Evolutionary conservation across 2,113 vertebrate species (phyloP), one percentile per base, ranked within the genome.

Genomic region (Orthonyx spaldingii): DNA sequence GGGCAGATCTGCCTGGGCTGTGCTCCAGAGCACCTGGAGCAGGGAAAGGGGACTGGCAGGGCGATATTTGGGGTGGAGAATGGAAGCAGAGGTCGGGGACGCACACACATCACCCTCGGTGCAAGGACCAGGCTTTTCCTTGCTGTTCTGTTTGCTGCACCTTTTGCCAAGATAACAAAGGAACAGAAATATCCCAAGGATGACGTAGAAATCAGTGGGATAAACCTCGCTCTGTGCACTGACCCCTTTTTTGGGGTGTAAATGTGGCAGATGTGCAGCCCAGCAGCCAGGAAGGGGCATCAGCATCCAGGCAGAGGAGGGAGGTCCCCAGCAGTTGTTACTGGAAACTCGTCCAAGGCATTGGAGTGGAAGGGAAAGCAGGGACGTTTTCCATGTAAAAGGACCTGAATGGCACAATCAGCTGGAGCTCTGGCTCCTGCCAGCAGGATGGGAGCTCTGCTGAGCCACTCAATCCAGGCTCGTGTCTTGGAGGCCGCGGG

Each of bases 91-190:
- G 24, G 8, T 21, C n/a, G 8, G 71, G 55, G 32, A 8, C 14
- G 10, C 1, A 1, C 21, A 13, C 9, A 0, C 1, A 11, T 11
- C 52, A 22, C 13, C 65, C n/a, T 28, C 33, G 2, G 33, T 56
- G 41, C 23, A 19, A 46, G 49, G 28, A 28, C 6, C 41, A 3
- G 59, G 15, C 12, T 41, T n/a, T 6, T 24, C 6, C 22, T 21
- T 10, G 39, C 49, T 16, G 18, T 18, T 74, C 27, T 42, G 28
- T 20, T 52, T 27, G 42, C 53, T 68, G 17, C 19, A 3, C 20
- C 15, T 53, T 64, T 64, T 64, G 35, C 39, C 42, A 4, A 14
- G 42, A 8, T 11, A 15, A 19, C 11, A 22, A 32, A 71, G 42
- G 28, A 11, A 7, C 5, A 30, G 78, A 37, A 86, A 16, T 13